phyloP scores from a whole-genome alignment of 2,888 invertebrate genomes.

The Eupithecia tripunctaria region DNA sequence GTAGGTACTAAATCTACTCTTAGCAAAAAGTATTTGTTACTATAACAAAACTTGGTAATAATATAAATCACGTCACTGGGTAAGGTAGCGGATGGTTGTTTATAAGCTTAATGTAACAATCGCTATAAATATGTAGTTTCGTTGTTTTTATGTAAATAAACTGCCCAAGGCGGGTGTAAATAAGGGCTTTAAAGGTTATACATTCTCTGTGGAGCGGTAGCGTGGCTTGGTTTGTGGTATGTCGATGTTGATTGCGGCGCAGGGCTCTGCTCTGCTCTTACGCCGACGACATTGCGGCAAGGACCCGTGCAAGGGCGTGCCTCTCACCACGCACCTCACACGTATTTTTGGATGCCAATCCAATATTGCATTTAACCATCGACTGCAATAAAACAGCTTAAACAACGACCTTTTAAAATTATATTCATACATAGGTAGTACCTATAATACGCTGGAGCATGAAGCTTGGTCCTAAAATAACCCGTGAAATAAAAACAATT shows the following conservation, averaged over 20 bases:
- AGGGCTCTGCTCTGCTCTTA: constrained; percentile 60
- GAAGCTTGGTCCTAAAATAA: not conserved
- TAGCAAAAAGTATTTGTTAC: not conserved
- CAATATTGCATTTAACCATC: constrained; percentile 64
- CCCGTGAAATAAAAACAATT: not conserved
- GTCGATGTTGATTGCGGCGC: constrained; percentile 45
- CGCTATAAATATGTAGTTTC: constrained; percentile 36
- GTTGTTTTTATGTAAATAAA: constrained; percentile 36
- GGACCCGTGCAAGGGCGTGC: constrained; percentile 75
- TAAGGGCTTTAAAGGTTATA: constrained; percentile 60
- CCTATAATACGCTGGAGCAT: not conserved
- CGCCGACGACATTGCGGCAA: constrained; percentile 72
- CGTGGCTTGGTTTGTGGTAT: constrained; percentile 45
- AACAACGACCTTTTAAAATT: constrained; percentile 15
- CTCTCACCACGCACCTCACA: constrained; percentile 72
- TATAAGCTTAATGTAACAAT: constrained; percentile 33
- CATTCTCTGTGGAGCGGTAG: constrained; percentile 62
- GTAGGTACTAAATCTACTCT: not conserved
- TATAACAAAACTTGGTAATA: constrained; percentile 16
- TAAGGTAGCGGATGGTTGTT: constrained; percentile 29
- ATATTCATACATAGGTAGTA: not conserved
- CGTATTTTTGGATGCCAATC: constrained; percentile 69
- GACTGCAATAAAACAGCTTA: constrained; percentile 48
- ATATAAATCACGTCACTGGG: constrained; percentile 27
- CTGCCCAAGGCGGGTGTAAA: constrained; percentile 45